Percentiles rank a stretch among this genome's conserved stretches.
These are phyloP conservation scores for Montipora sp. DNA, from an alignment of 64 coral and sea anemone species.

Conservation along the genomic window DNA sequence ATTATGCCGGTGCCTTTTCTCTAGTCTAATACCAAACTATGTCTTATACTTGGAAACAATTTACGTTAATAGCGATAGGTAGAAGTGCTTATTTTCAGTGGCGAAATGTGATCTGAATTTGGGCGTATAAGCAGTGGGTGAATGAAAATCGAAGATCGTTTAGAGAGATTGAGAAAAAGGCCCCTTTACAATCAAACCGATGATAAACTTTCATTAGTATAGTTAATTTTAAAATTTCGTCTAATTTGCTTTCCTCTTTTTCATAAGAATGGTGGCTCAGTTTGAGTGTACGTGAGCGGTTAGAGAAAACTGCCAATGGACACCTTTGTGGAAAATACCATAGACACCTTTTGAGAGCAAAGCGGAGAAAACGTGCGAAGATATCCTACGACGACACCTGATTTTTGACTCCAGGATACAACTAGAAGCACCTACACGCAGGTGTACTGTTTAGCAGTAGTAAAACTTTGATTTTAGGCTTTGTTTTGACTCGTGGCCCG, in stretches of 20 bases:
- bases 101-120: background rate
- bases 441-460: constrained; percentile 60
- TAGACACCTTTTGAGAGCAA: background rate
- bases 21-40: background rate
- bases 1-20: background rate
- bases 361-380: constrained; percentile 16
- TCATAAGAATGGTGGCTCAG: background rate
- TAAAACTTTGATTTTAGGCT: constrained; percentile 54
- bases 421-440: constrained; percentile 63
- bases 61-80: background rate
- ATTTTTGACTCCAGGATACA: constrained; percentile 31
- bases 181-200: background rate
- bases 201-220: no score
- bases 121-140: background rate
- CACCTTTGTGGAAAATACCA: background rate
- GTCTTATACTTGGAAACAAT: background rate
- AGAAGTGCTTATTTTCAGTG: background rate
- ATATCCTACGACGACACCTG: constrained; percentile 69
- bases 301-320: background rate
- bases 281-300: background rate
- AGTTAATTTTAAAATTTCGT: no score
- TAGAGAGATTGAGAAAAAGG: background rate
- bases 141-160: background rate
- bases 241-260: background rate
- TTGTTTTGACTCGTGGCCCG: constrained; percentile 38